phyloP scores from a whole-genome alignment of 2,888 invertebrate genomes.

The Torymus aiolomorphi region DNA sequence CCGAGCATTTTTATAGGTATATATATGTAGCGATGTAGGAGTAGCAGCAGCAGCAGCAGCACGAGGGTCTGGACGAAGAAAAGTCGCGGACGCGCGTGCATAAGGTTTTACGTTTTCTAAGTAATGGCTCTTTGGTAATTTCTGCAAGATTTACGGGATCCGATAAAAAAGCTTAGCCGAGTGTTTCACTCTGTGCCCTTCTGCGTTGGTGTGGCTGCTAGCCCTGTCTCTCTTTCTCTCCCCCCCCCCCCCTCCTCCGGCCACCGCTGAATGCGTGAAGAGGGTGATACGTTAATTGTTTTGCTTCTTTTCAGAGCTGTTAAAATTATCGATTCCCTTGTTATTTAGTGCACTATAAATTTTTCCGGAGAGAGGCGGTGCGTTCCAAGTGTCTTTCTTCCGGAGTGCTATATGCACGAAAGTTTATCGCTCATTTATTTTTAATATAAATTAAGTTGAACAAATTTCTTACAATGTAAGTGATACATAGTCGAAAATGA shows the following conservation, averaged over 20 bases:
- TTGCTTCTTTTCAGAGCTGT: slow-evolving; percentile 48
- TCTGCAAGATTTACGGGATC: slow-evolving; percentile 55
- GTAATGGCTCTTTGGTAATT: slow-evolving; percentile 55
- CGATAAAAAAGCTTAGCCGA: slow-evolving; percentile 47
- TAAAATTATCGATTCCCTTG: slow-evolving; percentile 50
- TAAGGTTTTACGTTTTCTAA: slow-evolving; percentile 51
- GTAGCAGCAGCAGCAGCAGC: too few species aligned
- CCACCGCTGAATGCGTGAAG: background rate
- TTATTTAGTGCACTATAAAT: slow-evolving; percentile 52
- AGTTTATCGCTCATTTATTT: slow-evolving; percentile 32
- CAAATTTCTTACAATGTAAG: background rate
- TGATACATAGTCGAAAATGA: too few species aligned
- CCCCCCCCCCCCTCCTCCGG: background rate
- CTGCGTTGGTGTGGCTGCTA: background rate
- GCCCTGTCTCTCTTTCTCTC: slow-evolving; percentile 3
- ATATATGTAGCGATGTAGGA: too few species aligned
- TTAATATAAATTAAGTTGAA: background rate
- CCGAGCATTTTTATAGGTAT: background rate
- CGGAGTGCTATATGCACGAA: background rate
- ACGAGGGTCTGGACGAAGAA: background rate
- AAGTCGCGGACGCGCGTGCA: slow-evolving; percentile 34
- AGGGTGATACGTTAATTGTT: slow-evolving; percentile 51
- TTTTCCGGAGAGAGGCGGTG: slow-evolving; percentile 9
- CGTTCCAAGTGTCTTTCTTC: slow-evolving; percentile 12
- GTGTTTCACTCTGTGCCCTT: background rate